phyloP scores from a whole-genome alignment of 2,888 invertebrate genomes.

The Polia nebulosa region DNA sequence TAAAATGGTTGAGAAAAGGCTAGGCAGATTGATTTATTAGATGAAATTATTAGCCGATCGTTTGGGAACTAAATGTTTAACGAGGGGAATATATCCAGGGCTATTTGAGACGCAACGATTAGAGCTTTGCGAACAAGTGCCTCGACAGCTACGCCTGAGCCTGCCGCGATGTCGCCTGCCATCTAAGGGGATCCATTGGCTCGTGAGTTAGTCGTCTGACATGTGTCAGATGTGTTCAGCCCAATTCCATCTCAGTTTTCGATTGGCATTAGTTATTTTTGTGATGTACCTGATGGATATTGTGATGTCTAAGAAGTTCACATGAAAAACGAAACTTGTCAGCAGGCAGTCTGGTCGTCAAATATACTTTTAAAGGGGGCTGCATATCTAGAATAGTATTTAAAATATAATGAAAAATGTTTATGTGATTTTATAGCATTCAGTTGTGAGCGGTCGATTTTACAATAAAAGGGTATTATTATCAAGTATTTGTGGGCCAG shows the following conservation, averaged over 20 bases:
- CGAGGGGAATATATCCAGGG: too few relatives aligned
- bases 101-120: neutral
- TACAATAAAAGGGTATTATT: too few relatives aligned
- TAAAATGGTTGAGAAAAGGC: neutral
- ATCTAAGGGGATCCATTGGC: neutral
- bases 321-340: too few relatives aligned
- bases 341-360: too few relatives aligned
- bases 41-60: conserved; percentile 42
- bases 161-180: neutral
- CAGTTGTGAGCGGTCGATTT: too few relatives aligned
- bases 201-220: neutral
- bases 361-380: too few relatives aligned
- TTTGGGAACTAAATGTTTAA: neutral
- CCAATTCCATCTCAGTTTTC: neutral
- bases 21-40: conserved; percentile 57
- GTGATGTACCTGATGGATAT: too few relatives aligned
- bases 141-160: neutral
- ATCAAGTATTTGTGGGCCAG: too few relatives aligned
- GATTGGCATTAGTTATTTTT: neutral
- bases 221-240: neutral
- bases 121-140: neutral
- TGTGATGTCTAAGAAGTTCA: too few relatives aligned
- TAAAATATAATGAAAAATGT: too few relatives aligned
- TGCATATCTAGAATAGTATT: too few relatives aligned
- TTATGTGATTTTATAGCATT: too few relatives aligned